A percentile compares a stretch with the other conserved stretches of the same genome.
Evolutionary conservation across 2,888 invertebrate species (phyloP).

Genomic region (Cataglyphis cursor): DNA sequence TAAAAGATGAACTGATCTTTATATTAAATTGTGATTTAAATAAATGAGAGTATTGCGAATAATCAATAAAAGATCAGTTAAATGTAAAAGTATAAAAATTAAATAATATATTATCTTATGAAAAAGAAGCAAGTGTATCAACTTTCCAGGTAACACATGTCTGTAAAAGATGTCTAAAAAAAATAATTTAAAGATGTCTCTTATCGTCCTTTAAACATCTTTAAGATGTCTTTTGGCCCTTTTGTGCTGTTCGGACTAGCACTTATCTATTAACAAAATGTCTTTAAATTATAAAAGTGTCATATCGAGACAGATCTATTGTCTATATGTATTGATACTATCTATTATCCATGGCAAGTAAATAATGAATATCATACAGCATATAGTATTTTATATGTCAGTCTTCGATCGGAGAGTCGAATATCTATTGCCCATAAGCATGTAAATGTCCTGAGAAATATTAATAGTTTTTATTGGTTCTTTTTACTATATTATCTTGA

Average conservation of each 20-base stretch:
- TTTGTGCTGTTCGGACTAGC: too few species aligned
- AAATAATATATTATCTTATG: background rate
- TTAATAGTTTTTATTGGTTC: background rate
- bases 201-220: too few species aligned
- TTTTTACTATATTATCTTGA: background rate
- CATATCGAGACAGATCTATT: background rate
- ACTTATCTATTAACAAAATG: constrained; percentile 17
- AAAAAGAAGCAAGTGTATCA: background rate
- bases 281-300: constrained; percentile 8
- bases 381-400: constrained; percentile 23
- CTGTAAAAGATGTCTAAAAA: too few species aligned
- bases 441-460: background rate
- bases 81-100: background rate
- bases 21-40: background rate
- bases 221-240: too few species aligned
- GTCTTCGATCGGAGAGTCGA: background rate
- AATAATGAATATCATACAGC: constrained; percentile 1
- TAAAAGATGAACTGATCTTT: background rate
- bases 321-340: background rate
- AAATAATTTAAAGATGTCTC: too few species aligned
- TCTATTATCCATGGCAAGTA: constrained; percentile 11
- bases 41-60: background rate
- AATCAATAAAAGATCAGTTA: background rate
- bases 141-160: too few species aligned
- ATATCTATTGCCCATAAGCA: background rate